These are phyloP conservation scores for Yponomeuta malinellus DNA, from an alignment of 2,888 invertebrate genomes.

Conservation along the genomic window DNA sequence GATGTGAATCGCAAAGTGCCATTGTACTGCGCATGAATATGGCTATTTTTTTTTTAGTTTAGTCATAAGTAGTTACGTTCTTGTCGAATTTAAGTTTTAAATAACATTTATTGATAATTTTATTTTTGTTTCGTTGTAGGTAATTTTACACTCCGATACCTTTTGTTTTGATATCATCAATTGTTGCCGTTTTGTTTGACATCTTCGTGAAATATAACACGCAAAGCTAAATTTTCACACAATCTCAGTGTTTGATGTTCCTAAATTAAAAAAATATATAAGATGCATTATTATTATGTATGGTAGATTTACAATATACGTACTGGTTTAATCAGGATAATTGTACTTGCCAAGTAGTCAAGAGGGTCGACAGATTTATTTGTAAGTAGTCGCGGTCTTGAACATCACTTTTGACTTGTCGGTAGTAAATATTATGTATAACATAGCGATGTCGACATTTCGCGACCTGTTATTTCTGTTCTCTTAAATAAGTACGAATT, in stretches of 20 bases:
- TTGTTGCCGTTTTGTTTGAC: slow-evolving; percentile 51
- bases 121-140: slow-evolving; percentile 43
- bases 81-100: slow-evolving; percentile 45
- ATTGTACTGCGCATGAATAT: slow-evolving; percentile 53
- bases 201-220: slow-evolving; percentile 57
- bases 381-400: slow-evolving; percentile 10
- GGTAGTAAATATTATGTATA: neutral
- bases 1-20: slow-evolving; percentile 71
- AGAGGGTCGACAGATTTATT: slow-evolving; percentile 1
- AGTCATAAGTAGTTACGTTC: slow-evolving; percentile 35
- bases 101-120: slow-evolving; percentile 50
- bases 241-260: slow-evolving; percentile 74
- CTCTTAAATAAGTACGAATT: slow-evolving; percentile 16
- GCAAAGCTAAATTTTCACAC: slow-evolving; percentile 61
- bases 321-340: slow-evolving; percentile 35
- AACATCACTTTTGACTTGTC: slow-evolving; percentile 10
- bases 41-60: slow-evolving; percentile 41
- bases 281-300: slow-evolving; percentile 10
- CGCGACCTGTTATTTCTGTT: slow-evolving; percentile 9
- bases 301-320: slow-evolving; percentile 35
- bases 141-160: slow-evolving; percentile 20
- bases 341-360: slow-evolving; percentile 54
- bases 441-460: neutral
- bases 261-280: slow-evolving; percentile 63
- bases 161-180: slow-evolving; percentile 23